Base-by-base conservation (phyloP, 1,140 invertebrate genomes). In the Chironomus striatipennis region DNA sequence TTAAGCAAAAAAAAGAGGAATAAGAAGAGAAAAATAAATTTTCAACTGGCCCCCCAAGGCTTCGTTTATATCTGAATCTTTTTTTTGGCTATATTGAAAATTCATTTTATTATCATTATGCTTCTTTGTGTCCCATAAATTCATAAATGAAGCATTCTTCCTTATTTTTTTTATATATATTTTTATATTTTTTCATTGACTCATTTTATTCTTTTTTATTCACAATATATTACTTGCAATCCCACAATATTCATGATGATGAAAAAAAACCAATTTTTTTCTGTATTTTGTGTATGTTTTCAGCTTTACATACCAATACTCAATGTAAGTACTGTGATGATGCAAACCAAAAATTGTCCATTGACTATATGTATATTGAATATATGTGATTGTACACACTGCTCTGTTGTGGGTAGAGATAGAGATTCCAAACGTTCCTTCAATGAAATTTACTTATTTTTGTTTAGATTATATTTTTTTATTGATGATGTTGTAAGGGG, bases 261-360 rank as follows among this genome's bases (percentile, higher is more conserved):
- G 5, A 34, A 57, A 57, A 57, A 47, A 57, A 57, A 57, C 47
- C 47, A 57, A 57, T 57, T 57, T 57, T 57, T 34, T 34, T 34
- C 24, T 34, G 24, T 34, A 34, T 34, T 34, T 57, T 57, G 47
- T 57, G 47, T 57, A 18, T 70, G 17, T 70, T 70, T 70, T 20
- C 65, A 70, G 65, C 65, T 70, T 70, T 70, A 70, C 65, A 70
- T 70, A 70, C n/a, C 65, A 70, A 70, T 70, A 18, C 65, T 20
- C 65, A 70, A 70, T 70, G 65, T 70, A 70, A 70, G 65, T 70
- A 70, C 65, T n/a, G 24, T 34, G 2, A 34, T 34, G 24, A 57
- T 57, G 47, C 47, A 57, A n/a, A 57, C 47, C 47, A 57, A n/a
- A 10, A 57, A 57, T n/a, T 10, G 15, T 47, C 8, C 15, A 57